Evolutionary conservation across 2,113 vertebrate species (phyloP), one percentile per base, ranked within the genome.

Genomic region (Tachycineta bicolor): DNA sequence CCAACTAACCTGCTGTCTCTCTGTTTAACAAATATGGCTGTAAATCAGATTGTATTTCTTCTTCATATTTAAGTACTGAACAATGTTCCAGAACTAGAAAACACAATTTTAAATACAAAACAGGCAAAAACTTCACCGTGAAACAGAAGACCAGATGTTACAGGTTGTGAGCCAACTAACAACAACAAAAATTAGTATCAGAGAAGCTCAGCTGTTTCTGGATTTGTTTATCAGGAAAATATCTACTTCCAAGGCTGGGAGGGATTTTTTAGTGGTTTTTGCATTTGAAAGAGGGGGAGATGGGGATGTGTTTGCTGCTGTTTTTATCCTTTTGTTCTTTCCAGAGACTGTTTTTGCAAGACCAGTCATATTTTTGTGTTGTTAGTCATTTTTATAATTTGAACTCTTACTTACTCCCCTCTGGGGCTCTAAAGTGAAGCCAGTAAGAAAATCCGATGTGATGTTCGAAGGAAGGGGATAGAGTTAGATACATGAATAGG

Each of bases 101-200:
- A 68, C 47, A 91, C 52, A 91, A 55, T 80, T 93, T 95, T 74
- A 90, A 96, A 95, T 75, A 96, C 23, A 95, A 96, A 90, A 69
- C 79, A 95, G 71, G 33, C 73, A 95, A 94, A 78, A 94, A 90
- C 47, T 77, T 70, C 55, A 86, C 78, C 76, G 88, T 71, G 75
- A 94, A 94, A 86, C 47, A 77, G 59, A 94, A 93, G 59, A 97
- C 59, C 95, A 96, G 93, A 96, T 95, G 83, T 92, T 80, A 81
- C 83, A 93, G 79, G 43, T 60, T 63, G 73, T 56, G 20, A 90
- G 93, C 92, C 95, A 92, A 67, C 71, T n/a, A 93, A 77, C 49
- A 93, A 75, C 23, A 89, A 91, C 70, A 85, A 93, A 93, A 96
- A 93, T 77, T 44, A 95, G 60, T 69, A 86, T 95, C 85, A 93